Base-by-base conservation (phyloP, 2,888 invertebrate genomes). In the Tipula helvola region DNA sequence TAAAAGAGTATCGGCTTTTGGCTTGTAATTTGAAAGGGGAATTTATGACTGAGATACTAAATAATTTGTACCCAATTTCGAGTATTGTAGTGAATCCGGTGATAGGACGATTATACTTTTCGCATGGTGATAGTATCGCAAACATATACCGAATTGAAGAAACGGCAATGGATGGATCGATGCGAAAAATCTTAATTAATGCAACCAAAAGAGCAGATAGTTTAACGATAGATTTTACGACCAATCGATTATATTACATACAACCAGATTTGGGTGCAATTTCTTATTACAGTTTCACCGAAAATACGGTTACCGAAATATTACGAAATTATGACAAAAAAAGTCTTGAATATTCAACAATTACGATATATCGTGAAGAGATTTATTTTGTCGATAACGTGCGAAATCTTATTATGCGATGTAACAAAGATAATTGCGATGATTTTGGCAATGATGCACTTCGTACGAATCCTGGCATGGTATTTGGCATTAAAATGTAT, bases 11-110 rank as follows among this genome's bases (percentile, higher is more conserved):
- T 87, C 92, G 93, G 88, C 96, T 97, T 88, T 92, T 94, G 87
- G 96, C 94, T 0, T 94, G 95, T 88, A 95, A 94, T 89, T 92
- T 96, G 86, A 93, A 93, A 88, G 97, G 96, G 2, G 95, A 96
- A 90, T 95, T 93, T 90, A 93, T 95, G 41, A 93, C 94, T 0
- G 90, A 92, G 88, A 91, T 92, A 18, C 89, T 90, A 36, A 89
- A 89, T 4, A 88, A 90, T 85, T 88, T 92, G 4, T 89, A 90
- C 83, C 91, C 92, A 89, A 93, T 95, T 12, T 92, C 93, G 87
- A 94, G 95, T 86, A 93, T 97, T 86, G 95, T 95, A 42, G 93
- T 95, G 5, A 94, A 96, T 91, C 96, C 97, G 0, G 90, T 91
- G 1, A 91, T 93, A 92, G 94, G 94, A 47, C 91, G 91, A 90